Base-by-base conservation (phyloP, 2,797 vertebrate genomes). In the Lepus oiostolus region DNA sequence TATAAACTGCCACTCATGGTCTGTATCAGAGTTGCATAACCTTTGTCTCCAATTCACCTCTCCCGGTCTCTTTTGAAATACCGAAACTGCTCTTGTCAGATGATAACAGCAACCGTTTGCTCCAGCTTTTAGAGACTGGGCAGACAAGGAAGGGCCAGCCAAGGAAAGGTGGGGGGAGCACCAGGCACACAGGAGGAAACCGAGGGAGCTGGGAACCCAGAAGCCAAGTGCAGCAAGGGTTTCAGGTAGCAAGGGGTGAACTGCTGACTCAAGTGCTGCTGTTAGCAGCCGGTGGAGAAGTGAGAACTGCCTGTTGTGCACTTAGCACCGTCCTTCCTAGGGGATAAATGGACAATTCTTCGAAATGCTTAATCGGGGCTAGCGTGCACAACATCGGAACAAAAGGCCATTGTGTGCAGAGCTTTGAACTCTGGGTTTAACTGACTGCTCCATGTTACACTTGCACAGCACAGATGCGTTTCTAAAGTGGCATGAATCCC, bases 291-390 rank as follows among this genome's bases (percentile, higher is more conserved):
- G 11, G 82, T 2, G 1, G 21, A 3, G 52, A 32, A 9, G 0
- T 0, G 1, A 16, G 38, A 71, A 54, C 12, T 17, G 3, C 67
- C 30, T 5, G 4, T 1, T 2, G 26, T 42, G n/a, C 1, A 0
- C 17, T 17, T 26, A 32, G 24, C 26, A 2, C 4, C 16, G 4
- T 22, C 24, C n/a, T 70, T 77, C 35, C 76, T 30, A 14, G 54
- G 74, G 32, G 13, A 70, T 67, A 24, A 52, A 26, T 3, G 35
- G 21, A 47, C 65, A 74, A 74, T 28, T 80, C 38, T 79, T 67
- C 81, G 76, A 90, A 63, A 6, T 12, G 11, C 60, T 79, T 70
- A 32, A 16, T 13, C 3, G 19, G 52, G 30, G 32, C 21, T n/a
- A 9, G 47, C 67, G 32, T 90, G 74, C 4, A 32, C 0, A 60